Evolutionary conservation across 2,888 invertebrate species (phyloP), one percentile per base, ranked within the genome.

Genomic region (Ellobium chinense): DNA sequence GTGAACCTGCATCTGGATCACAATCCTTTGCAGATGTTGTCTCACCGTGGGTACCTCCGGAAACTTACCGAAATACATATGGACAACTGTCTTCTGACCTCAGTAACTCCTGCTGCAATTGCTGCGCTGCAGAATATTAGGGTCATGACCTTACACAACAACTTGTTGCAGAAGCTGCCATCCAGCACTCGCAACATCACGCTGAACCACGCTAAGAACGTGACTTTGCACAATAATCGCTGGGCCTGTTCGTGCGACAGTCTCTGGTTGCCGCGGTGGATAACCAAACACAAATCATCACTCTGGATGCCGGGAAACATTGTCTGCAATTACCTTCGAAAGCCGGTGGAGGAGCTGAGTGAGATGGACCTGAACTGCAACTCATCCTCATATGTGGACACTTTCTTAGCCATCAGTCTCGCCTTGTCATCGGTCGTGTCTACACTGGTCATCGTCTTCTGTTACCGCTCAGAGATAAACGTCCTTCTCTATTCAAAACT

Each of bases 401-500:
- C 79, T 24, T 54, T 84, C 63, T 31, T 81, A 14, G 65, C 65
- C 36, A 18, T 83, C 1, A 54, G 68, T 27, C 68, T 82, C 2
- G 58, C 80, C 12, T 27, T 80, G 21, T 68, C 76, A 14, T 66
- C 81, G 27, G 58, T 78, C 7, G 73, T 85, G 2, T 85, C 70
- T 21, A 69, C 80, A 12, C 70, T 81, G 5, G 54, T 81, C 29
- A 29, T 82, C 21, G 14, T 80, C 18, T 77, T 81, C 54, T 58
- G 73, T 63, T 65, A 78, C 36, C 34, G 81, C 27, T 62, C 70
- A 0, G 83, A 82, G 24, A 65, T 85, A 34, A 78, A 81, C 36
- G 83, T 83, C 9, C 62, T 81, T 29, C n/a, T 83, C 7, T 83
- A 83, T 21, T 83, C 82, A 27, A 78, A 78, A 46, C 79, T 88